Base-by-base conservation (phyloP, 2,113 vertebrate species). In the Sphaerodactylus townsendi region DNA sequence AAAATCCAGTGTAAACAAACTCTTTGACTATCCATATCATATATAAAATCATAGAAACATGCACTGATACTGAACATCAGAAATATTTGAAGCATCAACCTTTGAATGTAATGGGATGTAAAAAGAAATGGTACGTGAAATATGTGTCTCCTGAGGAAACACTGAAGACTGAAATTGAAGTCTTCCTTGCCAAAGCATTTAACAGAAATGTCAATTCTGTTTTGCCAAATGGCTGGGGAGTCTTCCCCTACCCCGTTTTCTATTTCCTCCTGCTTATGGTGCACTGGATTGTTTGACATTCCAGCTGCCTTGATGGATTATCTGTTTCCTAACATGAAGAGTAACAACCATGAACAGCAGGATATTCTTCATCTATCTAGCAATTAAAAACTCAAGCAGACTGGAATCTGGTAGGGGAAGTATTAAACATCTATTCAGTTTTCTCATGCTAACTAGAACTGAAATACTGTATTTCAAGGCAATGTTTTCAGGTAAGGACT, bases 181-280 rank as follows among this genome's bases (percentile, higher is more conserved):
- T 56, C 46, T 79, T 72, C 3, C 46, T 82, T 76, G 21, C 73
- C n/a, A n/a, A 39, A 79, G 11, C 35, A 79, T 86, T 86, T 83
- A 79, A 83, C 62, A 86, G n/a, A 82, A 75, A 37, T 13, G 44
- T 68, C 59, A 79, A 28, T 81, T n/a, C 30, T 37, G 6, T 56
- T 81, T 74, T 35, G 11, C 48, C 62, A 74, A 79, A 41, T 30
- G 25, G 62, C 76, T 53, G 30, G 70, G 48, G 37, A 74, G 46
- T 75, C 37, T 53, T 79, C 44, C 9, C 83, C 23, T 59, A 35
- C n/a, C 46, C 53, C 39, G 21, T 74, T 79, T 87, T 82, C 41
- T 44, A 78, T 82, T 82, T 79, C 15, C 13, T 75, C 62, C 37
- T 37, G 30, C 46, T 83, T 59, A 53, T 39, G 48, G 65, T 82